phyloP scores from a whole-genome alignment of 2,888 invertebrate genomes.

The Siphlonurus alternatus region DNA sequence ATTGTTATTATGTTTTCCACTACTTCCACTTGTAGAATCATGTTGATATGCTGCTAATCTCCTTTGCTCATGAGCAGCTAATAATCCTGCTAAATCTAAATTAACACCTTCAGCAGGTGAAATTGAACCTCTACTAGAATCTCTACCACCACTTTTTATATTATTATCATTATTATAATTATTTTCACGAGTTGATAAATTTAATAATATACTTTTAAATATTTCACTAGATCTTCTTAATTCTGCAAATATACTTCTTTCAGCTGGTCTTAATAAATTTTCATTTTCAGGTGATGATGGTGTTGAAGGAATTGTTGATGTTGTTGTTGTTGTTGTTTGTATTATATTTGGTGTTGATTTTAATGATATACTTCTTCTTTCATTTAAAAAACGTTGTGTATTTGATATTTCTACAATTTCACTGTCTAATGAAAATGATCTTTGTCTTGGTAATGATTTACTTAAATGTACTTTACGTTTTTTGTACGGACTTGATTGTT shows the following conservation, averaged over 20 bases:
- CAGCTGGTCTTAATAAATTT: constrained; percentile 11
- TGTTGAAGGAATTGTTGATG: constrained; percentile 6
- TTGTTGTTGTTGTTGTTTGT: constrained; percentile 6
- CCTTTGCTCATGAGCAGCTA: constrained; percentile 21
- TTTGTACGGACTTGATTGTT: background rate
- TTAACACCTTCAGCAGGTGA: constrained; percentile 8
- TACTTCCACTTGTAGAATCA: constrained; percentile 13
- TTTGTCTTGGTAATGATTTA: background rate
- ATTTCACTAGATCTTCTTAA: constrained; percentile 25
- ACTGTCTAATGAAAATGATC: background rate
- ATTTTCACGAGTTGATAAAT: constrained; percentile 24
- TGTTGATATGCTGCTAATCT: constrained; percentile 18
- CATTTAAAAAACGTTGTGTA: background rate
- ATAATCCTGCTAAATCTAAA: constrained; percentile 18
- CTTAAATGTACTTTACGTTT: background rate
- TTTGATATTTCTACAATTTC: background rate
- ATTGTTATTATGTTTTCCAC: constrained; percentile 4
- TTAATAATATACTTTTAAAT: constrained; percentile 25
- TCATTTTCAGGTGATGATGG: constrained; percentile 8
- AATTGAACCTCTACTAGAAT: background rate
- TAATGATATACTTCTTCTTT: background rate
- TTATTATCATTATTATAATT: constrained; percentile 11
- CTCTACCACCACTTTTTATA: background rate
- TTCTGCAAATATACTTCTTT: constrained; percentile 25
- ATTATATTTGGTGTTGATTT: background rate